Evolutionary conservation across 2,113 vertebrate species (phyloP).

Genomic region (Zeus faber): DNA sequence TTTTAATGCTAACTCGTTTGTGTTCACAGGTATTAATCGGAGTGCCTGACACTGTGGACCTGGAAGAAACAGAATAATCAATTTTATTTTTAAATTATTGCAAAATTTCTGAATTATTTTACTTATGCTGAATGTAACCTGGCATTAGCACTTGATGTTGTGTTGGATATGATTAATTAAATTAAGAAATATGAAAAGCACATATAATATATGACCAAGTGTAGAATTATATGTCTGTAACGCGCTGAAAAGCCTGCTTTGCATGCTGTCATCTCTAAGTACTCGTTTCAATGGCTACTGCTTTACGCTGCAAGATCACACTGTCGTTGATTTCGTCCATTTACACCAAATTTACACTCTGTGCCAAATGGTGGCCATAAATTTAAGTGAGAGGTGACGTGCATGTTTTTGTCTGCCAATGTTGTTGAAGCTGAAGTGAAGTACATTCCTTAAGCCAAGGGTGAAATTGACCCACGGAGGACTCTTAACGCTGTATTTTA

Average conservation of each 20-base stretch:
- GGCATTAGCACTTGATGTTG: slow-evolving; percentile 54
- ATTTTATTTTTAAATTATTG: slow-evolving; percentile 65
- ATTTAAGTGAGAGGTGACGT: slow-evolving; percentile 19
- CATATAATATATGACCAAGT: slow-evolving; percentile 41
- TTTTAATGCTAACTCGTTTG: slow-evolving; percentile 5
- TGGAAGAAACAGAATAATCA: slow-evolving; percentile 56
- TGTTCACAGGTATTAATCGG: slow-evolving; percentile 62
- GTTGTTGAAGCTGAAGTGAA: slow-evolving; percentile 16
- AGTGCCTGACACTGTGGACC: slow-evolving; percentile 20
- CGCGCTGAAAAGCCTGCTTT: slow-evolving; percentile 44
- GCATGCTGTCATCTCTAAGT: slow-evolving; percentile 56
- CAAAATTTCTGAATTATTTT: slow-evolving; percentile 67
- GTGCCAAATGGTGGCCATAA: slow-evolving; percentile 60
- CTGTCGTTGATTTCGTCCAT: slow-evolving; percentile 43
- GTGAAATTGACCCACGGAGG: slow-evolving; percentile 34
- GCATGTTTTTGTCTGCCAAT: slow-evolving; percentile 17
- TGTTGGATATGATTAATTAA: slow-evolving; percentile 37
- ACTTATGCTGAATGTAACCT: slow-evolving; percentile 67
- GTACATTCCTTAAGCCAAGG: slow-evolving; percentile 39
- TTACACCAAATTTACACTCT: slow-evolving; percentile 41
- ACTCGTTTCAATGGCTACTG: slow-evolving; percentile 42
- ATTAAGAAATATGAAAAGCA: slow-evolving; percentile 26
- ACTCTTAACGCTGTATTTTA: slow-evolving; percentile 18
- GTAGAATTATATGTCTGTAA: slow-evolving; percentile 46
- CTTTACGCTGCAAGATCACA: slow-evolving; percentile 38